These are phyloP conservation scores for Gavialis gangeticus DNA, from an alignment of 2,113 vertebrate genomes.

Conservation along the genomic window DNA sequence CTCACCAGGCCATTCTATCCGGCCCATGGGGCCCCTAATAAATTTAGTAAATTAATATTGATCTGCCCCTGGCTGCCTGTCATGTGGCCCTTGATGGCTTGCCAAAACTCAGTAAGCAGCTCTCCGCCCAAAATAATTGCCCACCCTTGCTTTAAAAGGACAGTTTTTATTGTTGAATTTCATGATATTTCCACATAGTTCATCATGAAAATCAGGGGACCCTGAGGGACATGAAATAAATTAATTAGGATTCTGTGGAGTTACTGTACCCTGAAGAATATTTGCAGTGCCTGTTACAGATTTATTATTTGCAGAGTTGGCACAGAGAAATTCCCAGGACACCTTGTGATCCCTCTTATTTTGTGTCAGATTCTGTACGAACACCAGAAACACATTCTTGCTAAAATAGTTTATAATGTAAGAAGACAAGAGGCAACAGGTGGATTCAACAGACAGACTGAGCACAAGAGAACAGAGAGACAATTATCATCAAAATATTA, in stretches of 20 bases:
- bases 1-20: too few species aligned
- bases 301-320: slow-evolving; percentile 25
- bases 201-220: slow-evolving; percentile 30
- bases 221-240: slow-evolving; percentile 33
- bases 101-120: too few species aligned
- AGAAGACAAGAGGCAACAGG: slow-evolving; percentile 6
- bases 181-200: neutral
- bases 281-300: neutral
- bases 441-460: slow-evolving; percentile 24
- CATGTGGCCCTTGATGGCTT: too few species aligned
- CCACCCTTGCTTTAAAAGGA: too few species aligned
- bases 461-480: slow-evolving; percentile 56
- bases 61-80: too few species aligned
- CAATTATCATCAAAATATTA: slow-evolving; percentile 51
- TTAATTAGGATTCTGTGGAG: slow-evolving; percentile 30
- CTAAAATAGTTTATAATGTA: slow-evolving; percentile 25
- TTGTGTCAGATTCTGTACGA: neutral
- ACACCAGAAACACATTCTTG: neutral
- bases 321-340: neutral
- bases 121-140: too few species aligned
- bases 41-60: too few species aligned
- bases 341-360: neutral
- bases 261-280: slow-evolving; percentile 35
- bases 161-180: neutral
- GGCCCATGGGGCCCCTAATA: too few species aligned